A percentile compares a stretch with the other conserved stretches of the same genome.
These are phyloP conservation scores for Celastrina argiolus DNA, from an alignment of 2,888 invertebrate genomes.

Conservation along the genomic window DNA sequence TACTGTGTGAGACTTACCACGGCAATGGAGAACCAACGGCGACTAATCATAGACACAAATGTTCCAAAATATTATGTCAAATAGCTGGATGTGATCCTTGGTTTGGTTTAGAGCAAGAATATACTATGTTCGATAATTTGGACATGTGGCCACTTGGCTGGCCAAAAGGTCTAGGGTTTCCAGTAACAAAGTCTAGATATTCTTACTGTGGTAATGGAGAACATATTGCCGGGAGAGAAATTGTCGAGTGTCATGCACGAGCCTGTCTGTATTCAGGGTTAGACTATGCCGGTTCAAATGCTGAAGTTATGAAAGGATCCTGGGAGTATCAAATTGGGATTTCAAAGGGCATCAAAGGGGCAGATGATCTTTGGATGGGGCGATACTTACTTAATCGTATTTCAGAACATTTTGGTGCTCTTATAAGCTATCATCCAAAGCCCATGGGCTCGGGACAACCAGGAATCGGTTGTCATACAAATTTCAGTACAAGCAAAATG, in stretches of 20 bases:
- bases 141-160: constrained; percentile 92
- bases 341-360: constrained; percentile 88
- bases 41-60: constrained; percentile 84
- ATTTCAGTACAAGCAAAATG: constrained; percentile 93
- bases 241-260: constrained; percentile 91
- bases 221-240: constrained; percentile 93
- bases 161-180: constrained; percentile 94
- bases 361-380: constrained; percentile 92
- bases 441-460: constrained; percentile 90
- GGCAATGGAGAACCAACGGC: constrained; percentile 85
- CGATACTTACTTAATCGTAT: constrained; percentile 89
- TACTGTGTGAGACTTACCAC: constrained; percentile 90
- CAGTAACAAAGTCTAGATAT: constrained; percentile 86
- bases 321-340: constrained; percentile 96
- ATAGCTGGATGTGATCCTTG: constrained; percentile 83
- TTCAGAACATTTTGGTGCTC: constrained; percentile 89
- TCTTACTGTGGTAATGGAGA: constrained; percentile 96
- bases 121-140: constrained; percentile 86
- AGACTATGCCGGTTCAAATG: constrained; percentile 94
- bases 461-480: constrained; percentile 92
- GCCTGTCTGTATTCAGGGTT: constrained; percentile 95
- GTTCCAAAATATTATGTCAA: constrained; percentile 76
- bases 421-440: constrained; percentile 83
- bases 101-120: constrained; percentile 96
- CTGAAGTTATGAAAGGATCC: constrained; percentile 99